These are phyloP conservation scores for Leptinotarsa peninsularis DNA, from an alignment of 2,888 invertebrate genomes.

Conservation along the genomic window DNA sequence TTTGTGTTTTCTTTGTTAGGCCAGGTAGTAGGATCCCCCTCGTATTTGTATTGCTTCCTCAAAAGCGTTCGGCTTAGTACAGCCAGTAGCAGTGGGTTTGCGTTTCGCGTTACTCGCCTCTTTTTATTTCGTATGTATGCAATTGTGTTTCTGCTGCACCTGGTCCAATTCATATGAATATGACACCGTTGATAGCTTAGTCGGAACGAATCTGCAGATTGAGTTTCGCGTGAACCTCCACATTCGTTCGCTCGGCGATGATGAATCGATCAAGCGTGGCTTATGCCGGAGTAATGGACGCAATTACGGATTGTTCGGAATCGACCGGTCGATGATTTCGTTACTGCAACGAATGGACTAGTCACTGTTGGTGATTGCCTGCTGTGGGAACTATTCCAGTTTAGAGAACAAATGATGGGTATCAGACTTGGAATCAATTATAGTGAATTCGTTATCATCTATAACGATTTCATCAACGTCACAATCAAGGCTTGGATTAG, in stretches of 20 bases:
- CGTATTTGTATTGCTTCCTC: slow-evolving; percentile 33
- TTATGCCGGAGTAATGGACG: not conserved
- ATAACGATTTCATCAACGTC: too few species aligned
- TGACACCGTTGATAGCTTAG: not conserved
- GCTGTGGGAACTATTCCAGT: too few species aligned
- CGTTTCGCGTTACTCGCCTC: slow-evolving; percentile 1
- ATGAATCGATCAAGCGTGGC: slow-evolving; percentile 5
- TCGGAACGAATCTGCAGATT: slow-evolving; percentile 7
- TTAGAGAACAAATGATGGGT: too few species aligned
- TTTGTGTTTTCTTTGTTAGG: too few species aligned
- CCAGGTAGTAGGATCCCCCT: too few species aligned
- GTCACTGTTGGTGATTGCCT: not conserved
- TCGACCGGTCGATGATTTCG: not conserved
- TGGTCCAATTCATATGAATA: slow-evolving; percentile 1
- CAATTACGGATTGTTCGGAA: not conserved
- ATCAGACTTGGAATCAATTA: too few species aligned
- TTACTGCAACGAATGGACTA: not conserved
- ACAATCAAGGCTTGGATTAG: too few species aligned
- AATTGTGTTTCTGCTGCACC: slow-evolving; percentile 17
- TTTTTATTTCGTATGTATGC: slow-evolving; percentile 1
- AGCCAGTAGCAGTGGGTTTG: slow-evolving; percentile 7
- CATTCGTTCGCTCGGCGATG: not conserved
- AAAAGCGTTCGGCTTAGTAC: slow-evolving; percentile 24
- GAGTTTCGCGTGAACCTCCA: not conserved
- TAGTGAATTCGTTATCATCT: too few species aligned